Base-by-base conservation (phyloP, 2,113 vertebrate species). In the Plectropomus leopardus region DNA sequence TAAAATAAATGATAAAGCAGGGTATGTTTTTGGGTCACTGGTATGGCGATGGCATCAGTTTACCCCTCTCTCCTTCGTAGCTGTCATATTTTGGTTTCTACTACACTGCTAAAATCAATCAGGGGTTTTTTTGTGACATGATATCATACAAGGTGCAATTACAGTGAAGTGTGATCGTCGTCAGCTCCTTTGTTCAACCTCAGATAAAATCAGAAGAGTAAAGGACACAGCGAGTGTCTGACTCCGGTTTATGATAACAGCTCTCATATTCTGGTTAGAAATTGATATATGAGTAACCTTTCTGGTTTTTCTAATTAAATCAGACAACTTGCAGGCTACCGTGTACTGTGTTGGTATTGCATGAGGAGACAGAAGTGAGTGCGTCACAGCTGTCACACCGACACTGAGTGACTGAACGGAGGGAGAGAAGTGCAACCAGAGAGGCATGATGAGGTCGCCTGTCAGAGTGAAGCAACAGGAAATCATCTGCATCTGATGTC, bases 401-500 rank as follows among this genome's bases (percentile, higher is more conserved):
- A 65, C 80, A 68, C 36, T 26, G 55, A 82, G 83, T 85, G 84
- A 85, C 81, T 86, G 86, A 78, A 70, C 57, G 1, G 70, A 51
- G 77, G 86, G 78, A 76, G 93, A 95, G 94, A 95, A 95, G 94
- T 94, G 94, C 91, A 95, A 95, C 93, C 76, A 87, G 78, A 77
- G 89, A 66, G 91, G 86, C 87, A 92, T 82, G 72, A 88, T 83
- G 81, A 88, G 78, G 86, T 74, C 64, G 89, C 84, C 84, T 89
- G 88, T 66, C 51, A 91, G 71, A 60, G 75, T 91, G 89, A 94
- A 94, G 87, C 88, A 94, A 94, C 90, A 95, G 94, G 93, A 96
- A 96, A 83, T 95, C 91, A 92, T 92, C 92, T 92, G 92, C 93
- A 91, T 94, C 90, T 90, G 86, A 90, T 90, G 94, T 94, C 94